Base-by-base conservation (phyloP, 2,888 invertebrate genomes). In the Tachystola acroxantha region DNA sequence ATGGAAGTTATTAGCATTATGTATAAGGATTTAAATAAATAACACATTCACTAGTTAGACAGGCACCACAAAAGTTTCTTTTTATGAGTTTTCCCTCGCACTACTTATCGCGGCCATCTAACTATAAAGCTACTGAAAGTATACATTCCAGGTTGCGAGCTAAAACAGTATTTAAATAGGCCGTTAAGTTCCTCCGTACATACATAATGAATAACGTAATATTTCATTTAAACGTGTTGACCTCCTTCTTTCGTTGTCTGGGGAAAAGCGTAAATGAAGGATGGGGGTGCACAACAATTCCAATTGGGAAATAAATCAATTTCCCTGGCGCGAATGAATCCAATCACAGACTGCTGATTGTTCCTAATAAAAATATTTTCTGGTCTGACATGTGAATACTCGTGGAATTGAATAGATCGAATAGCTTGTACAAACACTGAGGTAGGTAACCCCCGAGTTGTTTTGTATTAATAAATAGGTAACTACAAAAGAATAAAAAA, bases 241-340 rank as follows among this genome's bases (percentile, higher is more conserved):
- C 30, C 33, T 40, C 30, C 33, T 40, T 46, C 42, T 39, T 36
- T 27, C 39, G 29, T 32, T 39, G 40, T 43, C 52, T 37, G 22
- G 32, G 26, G 40, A 41, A n/a, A 37, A 41, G 41, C 38, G 38
- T 42, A 50, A 50, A 43, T 40, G 48, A 33, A 39, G 34, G 42
- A 43, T 33, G 34, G 34, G n/a, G 42, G 34, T 39, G 40, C 34
- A 48, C 42, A 43, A 46, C 45, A 51, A 45, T 46, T 48, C 42
- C 48, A 50, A 53, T 52, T 50, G 43, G 48, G 42, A 56, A 51
- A 57, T 57, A 57, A 59, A 55, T 58, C 47, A 54, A 43, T 50
- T 50, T 50, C 37, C 37, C 45, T 37, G 32, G 39, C 37, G 34
- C 39, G 40, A 40, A 40, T 48, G 45, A 48, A 48, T 48, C 42